Percentiles rank a stretch among this genome's conserved stretches.
These are phyloP conservation scores for Zaprionus nigranus DNA, from an alignment of 1,140 invertebrate genomes.

Conservation along the genomic window DNA sequence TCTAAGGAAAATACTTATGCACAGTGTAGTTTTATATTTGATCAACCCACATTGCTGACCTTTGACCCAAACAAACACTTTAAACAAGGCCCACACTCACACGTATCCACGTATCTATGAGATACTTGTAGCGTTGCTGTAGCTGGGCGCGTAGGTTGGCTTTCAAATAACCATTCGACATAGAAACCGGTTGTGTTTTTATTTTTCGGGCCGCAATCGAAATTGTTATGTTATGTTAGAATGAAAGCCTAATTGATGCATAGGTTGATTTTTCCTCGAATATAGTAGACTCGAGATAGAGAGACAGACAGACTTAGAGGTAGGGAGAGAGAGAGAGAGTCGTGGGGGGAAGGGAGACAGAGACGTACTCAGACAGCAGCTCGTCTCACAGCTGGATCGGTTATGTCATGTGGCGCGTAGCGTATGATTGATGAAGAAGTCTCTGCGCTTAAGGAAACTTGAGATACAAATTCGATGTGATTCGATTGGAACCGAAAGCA, in stretches of 20 bases:
- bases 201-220: constrained; percentile 55
- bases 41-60: constrained; percentile 33
- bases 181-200: constrained; percentile 55
- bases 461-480: background rate
- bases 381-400: constrained; percentile 64
- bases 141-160: constrained; percentile 41
- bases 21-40: constrained; percentile 14
- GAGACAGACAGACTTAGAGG: background rate
- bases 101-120: constrained; percentile 28
- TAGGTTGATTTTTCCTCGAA: constrained; percentile 37
- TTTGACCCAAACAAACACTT: constrained; percentile 43
- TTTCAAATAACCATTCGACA: constrained; percentile 23
- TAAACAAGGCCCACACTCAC: constrained; percentile 10
- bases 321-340: constrained; percentile 5
- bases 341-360: background rate
- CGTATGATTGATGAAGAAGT: constrained; percentile 62
- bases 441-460: background rate
- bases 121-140: constrained; percentile 39
- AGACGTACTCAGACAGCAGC: constrained; percentile 35
- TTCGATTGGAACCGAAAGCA: background rate
- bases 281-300: background rate
- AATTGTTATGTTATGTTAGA: constrained; percentile 66
- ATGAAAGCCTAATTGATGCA: constrained; percentile 78
- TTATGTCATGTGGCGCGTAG: constrained; percentile 69
- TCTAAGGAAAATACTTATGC: background rate